Evolutionary conservation across 2,797 vertebrate species (phyloP).

Genomic region (Poecilia gillii): DNA sequence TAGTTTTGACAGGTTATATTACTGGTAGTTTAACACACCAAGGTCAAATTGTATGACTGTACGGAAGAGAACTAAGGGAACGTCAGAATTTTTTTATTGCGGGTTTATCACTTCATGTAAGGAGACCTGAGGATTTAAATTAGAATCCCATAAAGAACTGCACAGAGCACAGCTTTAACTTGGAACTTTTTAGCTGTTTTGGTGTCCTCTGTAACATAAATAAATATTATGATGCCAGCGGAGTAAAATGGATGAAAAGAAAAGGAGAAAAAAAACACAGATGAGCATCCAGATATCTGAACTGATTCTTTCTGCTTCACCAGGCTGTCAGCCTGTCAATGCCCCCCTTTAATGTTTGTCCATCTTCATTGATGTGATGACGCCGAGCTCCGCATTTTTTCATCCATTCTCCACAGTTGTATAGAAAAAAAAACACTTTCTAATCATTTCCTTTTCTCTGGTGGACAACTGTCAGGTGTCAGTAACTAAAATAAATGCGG

Average conservation of each 20-base stretch:
- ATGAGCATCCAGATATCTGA: constrained; percentile 48
- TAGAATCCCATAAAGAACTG: constrained; percentile 47
- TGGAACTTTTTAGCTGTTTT: constrained; percentile 1
- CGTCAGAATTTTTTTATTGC: constrained; percentile 51
- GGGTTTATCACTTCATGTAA: constrained; percentile 45
- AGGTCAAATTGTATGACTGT: constrained; percentile 68
- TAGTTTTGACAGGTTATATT: constrained; percentile 79
- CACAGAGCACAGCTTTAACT: constrained; percentile 17
- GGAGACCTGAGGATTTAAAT: constrained; percentile 36
- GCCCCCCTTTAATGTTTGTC: constrained; percentile 67
- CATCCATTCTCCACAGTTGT: constrained; percentile 52
- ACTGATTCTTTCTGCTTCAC: constrained; percentile 63
- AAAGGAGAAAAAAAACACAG: neutral
- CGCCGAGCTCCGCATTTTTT: constrained; percentile 57
- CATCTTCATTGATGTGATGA: constrained; percentile 67
- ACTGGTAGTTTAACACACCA: constrained; percentile 70
- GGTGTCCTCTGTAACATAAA: constrained; percentile 13
- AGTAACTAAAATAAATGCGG: constrained; percentile 80
- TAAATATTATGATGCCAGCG: constrained; percentile 27
- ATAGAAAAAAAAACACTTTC: constrained; percentile 63
- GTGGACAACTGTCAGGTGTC: constrained; percentile 72
- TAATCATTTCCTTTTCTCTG: constrained; percentile 69
- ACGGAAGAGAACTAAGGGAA: constrained; percentile 47
- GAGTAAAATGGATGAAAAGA: constrained; percentile 28
- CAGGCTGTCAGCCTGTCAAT: constrained; percentile 52